Evolutionary conservation across 1,140 invertebrate species (phyloP).

Genomic region (Drosophila pallidifrons): DNA sequence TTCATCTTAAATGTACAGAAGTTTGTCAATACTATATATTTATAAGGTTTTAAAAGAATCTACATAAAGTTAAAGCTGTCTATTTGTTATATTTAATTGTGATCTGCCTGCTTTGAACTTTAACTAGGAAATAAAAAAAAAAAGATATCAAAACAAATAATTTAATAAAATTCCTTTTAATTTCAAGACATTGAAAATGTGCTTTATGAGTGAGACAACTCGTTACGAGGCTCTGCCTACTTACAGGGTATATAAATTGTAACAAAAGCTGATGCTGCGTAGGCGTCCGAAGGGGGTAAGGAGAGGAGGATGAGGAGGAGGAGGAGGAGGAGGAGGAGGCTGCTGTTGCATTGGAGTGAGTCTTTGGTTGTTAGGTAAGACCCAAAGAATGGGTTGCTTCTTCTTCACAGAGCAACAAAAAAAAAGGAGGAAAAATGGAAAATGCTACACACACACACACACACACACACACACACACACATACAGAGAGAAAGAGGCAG

Average conservation of each 20-base stretch:
- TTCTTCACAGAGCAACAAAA: constrained; percentile 15
- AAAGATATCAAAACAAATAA: background rate
- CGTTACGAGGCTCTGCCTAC: too few species aligned
- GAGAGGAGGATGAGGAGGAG: background rate
- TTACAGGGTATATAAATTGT: constrained; percentile 44
- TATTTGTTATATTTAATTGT: too few species aligned
- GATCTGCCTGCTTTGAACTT: too few species aligned
- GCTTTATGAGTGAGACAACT: too few species aligned
- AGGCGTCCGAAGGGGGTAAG: constrained; percentile 6
- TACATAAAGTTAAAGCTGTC: too few species aligned
- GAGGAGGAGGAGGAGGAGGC: background rate
- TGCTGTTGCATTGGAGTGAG: too few species aligned
- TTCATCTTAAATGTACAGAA: too few species aligned
- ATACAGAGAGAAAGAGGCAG: constrained; percentile 28
- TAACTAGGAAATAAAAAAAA: background rate
- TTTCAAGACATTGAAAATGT: too few species aligned
- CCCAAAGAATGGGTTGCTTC: constrained; percentile 45
- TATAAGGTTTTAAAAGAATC: too few species aligned
- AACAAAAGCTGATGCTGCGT: constrained; percentile 67
- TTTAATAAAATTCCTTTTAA: too few species aligned
- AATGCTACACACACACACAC: constrained; percentile 31
- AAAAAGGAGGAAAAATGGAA: constrained; percentile 38
- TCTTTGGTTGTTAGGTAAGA: constrained; percentile 37
- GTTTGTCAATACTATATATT: too few species aligned
- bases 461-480: constrained; percentile 32